A percentile compares a stretch with the other conserved stretches of the same genome.
Evolutionary conservation across 30 jellyfish, hydroid and myxozoan genomes (phyloP).

Genomic region (Aurelia aurita): DNA sequence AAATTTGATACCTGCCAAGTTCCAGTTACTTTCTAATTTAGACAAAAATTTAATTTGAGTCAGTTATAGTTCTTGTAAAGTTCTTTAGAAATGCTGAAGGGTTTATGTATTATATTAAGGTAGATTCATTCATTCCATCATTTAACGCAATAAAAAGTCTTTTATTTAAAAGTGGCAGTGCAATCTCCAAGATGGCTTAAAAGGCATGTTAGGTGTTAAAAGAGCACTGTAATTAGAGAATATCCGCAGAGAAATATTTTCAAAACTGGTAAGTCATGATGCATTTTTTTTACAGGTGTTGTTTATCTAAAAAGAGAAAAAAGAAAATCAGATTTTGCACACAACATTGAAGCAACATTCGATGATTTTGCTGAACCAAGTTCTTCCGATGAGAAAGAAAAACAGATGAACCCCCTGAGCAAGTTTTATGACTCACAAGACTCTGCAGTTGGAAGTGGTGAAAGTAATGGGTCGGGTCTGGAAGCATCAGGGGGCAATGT

Average conservation of each 20-base stretch:
- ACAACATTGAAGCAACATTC: conserved; percentile 1
- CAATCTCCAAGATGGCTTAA: no score
- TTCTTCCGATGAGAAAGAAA: not conserved
- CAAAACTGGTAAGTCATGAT: not conserved
- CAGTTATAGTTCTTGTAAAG: no score
- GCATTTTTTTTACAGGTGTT: conserved; percentile 12
- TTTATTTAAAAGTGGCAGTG: no score
- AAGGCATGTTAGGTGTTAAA: no score
- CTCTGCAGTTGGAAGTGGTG: conserved; percentile 35
- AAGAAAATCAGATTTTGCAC: conserved; percentile 19
- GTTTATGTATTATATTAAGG: no score
- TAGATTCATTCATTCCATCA: no score
- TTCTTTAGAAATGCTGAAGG: no score
- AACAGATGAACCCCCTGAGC: conserved; percentile 3
- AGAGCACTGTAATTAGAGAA: no score
- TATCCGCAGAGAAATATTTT: not conserved
- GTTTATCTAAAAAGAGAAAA: conserved; percentile 38
- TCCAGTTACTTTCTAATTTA: no score
- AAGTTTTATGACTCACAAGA: conserved; percentile 29
- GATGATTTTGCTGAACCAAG: not conserved
- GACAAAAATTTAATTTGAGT: no score
- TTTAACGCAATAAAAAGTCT: no score
- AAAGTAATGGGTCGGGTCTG: conserved; percentile 7
- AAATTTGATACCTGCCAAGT: no score
- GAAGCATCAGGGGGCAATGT: not conserved